Evolutionary conservation across 2,888 invertebrate species (phyloP).

Genomic region (Leptinotarsa juncta): DNA sequence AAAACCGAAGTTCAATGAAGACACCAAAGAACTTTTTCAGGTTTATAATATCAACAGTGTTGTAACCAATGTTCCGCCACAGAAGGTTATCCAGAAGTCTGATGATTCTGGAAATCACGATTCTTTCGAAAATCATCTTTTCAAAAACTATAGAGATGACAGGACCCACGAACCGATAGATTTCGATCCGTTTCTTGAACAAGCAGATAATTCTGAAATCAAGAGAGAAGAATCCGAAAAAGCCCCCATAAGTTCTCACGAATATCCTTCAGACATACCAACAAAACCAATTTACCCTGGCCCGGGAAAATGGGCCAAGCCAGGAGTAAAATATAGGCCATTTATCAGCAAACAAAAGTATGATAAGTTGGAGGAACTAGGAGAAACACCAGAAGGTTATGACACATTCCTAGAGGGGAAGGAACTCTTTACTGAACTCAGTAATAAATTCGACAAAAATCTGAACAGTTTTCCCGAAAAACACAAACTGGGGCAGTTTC

Average conservation of each 20-base stretch:
- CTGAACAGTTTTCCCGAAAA: slow-evolving; percentile 43
- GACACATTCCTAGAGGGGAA: slow-evolving; percentile 70
- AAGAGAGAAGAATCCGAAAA: slow-evolving; percentile 43
- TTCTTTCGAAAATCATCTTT: slow-evolving; percentile 29
- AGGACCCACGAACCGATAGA: slow-evolving; percentile 49
- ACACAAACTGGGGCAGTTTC: slow-evolving; percentile 36
- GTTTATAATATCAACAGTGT: no score
- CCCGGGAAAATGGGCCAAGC: slow-evolving; percentile 61
- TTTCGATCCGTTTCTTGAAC: slow-evolving; percentile 40
- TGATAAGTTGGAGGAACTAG: slow-evolving; percentile 50
- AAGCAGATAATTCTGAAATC: slow-evolving; percentile 40
- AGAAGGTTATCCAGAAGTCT: background rate
- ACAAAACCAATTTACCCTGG: slow-evolving; percentile 63
- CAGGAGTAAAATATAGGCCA: slow-evolving; percentile 58
- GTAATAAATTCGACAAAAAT: slow-evolving; percentile 47
- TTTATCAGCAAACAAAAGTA: slow-evolving; percentile 48
- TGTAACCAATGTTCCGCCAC: no score
- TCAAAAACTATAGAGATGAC: slow-evolving; percentile 53
- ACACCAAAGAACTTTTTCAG: no score
- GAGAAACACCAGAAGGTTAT: slow-evolving; percentile 67
- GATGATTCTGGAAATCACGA: background rate
- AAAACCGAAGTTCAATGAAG: background rate
- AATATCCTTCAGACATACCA: slow-evolving; percentile 56
- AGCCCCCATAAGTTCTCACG: slow-evolving; percentile 51
- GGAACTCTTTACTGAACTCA: slow-evolving; percentile 62